Evolutionary conservation across 2,888 invertebrate genomes (phyloP).

Genomic region (Oscheius sp.): DNA sequence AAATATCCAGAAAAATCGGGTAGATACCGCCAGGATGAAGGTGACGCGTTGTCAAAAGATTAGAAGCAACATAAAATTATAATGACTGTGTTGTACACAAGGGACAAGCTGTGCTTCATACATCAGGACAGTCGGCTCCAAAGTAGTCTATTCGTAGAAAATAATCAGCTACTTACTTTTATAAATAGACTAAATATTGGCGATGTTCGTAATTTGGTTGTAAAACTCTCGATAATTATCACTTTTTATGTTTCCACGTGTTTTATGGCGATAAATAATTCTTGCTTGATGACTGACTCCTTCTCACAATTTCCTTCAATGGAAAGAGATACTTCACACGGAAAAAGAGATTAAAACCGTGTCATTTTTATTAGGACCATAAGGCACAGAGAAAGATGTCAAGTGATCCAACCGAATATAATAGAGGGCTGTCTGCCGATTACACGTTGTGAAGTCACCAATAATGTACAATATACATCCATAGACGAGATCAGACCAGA

Average conservation of each 20-base stretch:
- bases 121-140: not conserved
- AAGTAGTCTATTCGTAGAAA: not conserved
- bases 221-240: too few relatives aligned
- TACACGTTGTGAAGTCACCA: conserved; percentile 27
- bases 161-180: too few relatives aligned
- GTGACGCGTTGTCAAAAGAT: conserved; percentile 22
- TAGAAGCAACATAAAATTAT: conserved; percentile 26
- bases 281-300: too few relatives aligned
- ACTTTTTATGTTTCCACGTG: too few relatives aligned
- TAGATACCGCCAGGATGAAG: not conserved
- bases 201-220: too few relatives aligned
- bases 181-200: too few relatives aligned
- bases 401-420: conserved; percentile 11
- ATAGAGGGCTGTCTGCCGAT: not conserved
- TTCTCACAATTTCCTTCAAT: too few relatives aligned
- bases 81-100: conserved; percentile 32
- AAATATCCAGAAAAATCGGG: not conserved
- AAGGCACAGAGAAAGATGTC: conserved; percentile 20
- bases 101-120: conserved; percentile 6
- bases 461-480: conserved; percentile 20
- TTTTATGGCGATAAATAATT: too few relatives aligned
- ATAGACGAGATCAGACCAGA: conserved; percentile 16
- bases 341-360: not conserved
- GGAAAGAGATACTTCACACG: too few relatives aligned
- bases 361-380: conserved; percentile 9